These are phyloP conservation scores for Rosalia funebris DNA, from an alignment of 2,888 invertebrate genomes.

Conservation along the genomic window DNA sequence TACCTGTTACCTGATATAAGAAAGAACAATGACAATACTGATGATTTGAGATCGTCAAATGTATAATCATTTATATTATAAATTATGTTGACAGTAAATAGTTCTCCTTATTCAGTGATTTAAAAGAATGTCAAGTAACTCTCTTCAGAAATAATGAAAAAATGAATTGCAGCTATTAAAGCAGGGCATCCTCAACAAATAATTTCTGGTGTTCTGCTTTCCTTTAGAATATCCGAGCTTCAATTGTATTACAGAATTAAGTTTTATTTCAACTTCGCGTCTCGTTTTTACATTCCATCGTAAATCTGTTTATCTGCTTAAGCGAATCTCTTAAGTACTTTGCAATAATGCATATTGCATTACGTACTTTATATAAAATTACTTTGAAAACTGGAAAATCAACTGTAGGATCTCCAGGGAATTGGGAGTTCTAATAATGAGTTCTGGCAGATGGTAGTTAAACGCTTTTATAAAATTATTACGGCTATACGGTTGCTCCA, in stretches of 20 bases:
- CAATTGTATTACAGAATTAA: neutral
- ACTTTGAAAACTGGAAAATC: constrained; percentile 12
- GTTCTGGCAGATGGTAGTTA: constrained; percentile 2
- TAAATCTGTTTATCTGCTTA: constrained; percentile 9
- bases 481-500: neutral
- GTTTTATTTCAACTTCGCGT: neutral
- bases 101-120: no score
- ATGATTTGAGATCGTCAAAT: no score
- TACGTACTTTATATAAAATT: constrained; percentile 14
- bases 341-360: constrained; percentile 13
- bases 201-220: no score
- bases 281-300: neutral
- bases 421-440: constrained; percentile 11
- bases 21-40: no score
- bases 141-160: no score
- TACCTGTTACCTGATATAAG: no score
- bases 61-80: no score
- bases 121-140: no score
- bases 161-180: no score
- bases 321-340: constrained; percentile 9
- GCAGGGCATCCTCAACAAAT: no score
- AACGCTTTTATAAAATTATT: constrained; percentile 15
- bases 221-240: no score
- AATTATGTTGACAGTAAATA: no score
- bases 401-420: constrained; percentile 5